Evolutionary conservation across 2,113 vertebrate genomes (phyloP).

Genomic region (Ariopsis seemanni): DNA sequence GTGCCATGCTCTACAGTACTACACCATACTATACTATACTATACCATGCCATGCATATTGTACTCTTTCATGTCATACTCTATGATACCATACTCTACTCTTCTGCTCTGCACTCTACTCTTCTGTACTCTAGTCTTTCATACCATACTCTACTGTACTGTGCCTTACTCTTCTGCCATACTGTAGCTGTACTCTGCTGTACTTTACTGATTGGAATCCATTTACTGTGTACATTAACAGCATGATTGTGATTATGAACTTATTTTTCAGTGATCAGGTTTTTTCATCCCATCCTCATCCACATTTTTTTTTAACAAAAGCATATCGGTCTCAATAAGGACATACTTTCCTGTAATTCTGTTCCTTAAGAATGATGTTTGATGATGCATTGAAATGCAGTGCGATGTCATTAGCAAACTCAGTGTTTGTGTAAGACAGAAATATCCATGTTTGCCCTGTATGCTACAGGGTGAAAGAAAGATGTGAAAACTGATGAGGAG

Average conservation of each 20-base stretch:
- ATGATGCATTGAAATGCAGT: neutral
- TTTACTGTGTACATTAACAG: neutral
- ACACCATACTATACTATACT: neutral
- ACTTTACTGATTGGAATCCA: neutral
- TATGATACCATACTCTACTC: neutral
- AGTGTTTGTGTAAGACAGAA: neutral
- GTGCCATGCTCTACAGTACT: neutral
- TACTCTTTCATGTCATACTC: neutral
- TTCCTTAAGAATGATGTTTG: neutral
- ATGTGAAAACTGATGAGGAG: slow-evolving; percentile 7
- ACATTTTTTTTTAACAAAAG: neutral
- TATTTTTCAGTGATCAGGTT: neutral
- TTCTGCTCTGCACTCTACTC: neutral
- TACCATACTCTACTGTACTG: neutral
- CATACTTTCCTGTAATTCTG: neutral
- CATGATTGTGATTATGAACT: neutral
- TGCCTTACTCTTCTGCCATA: neutral
- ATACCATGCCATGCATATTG: neutral
- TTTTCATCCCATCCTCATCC: neutral
- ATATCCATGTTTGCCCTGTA: slow-evolving; percentile 4
- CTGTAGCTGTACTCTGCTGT: neutral
- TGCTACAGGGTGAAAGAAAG: slow-evolving; percentile 9
- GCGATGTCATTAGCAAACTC: neutral
- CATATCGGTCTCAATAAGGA: neutral
- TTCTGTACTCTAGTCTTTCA: neutral